Conservation (phyloP, 2,888 invertebrate species). For the Tenthredo scrophulariae region DNA sequence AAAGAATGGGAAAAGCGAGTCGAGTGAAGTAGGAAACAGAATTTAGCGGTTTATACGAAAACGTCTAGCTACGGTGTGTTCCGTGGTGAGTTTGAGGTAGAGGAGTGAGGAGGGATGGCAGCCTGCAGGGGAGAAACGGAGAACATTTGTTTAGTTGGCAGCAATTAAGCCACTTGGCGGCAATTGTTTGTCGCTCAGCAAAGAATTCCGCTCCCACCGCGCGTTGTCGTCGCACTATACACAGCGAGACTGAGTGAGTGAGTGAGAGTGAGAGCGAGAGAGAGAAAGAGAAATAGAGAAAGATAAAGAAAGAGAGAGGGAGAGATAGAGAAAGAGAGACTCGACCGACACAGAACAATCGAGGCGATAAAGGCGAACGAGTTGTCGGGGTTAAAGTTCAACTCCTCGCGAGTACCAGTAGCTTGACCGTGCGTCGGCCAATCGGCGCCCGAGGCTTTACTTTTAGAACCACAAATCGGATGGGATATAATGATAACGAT, state of each 20-base stretch:
- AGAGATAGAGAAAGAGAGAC: conserved; percentile 51
- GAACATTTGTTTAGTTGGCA: conserved; percentile 78
- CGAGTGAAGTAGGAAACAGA: conserved; percentile 17
- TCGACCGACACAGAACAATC: conserved; percentile 71
- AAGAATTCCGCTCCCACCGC: conserved; percentile 77
- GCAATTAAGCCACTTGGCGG: conserved; percentile 79
- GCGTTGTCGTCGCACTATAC: conserved; percentile 14
- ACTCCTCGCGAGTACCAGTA: conserved; percentile 72
- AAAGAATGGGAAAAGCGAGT: conserved; percentile 22
- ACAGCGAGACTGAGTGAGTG: conserved; percentile 31
- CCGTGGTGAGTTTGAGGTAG: conserved; percentile 21
- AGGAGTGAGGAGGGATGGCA: conserved; percentile 55
- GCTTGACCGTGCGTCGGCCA: conserved; percentile 66
- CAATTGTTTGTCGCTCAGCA: conserved; percentile 79
- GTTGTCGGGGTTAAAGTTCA: conserved; percentile 75
- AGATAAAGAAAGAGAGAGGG: conserved; percentile 52
- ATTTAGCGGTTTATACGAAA: background rate
- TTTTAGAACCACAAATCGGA: background rate
- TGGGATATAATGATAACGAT: background rate
- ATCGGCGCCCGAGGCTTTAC: conserved; percentile 62
- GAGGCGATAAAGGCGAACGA: conserved; percentile 76
- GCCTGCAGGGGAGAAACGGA: conserved; percentile 63
- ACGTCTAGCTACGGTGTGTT: conserved; percentile 25
- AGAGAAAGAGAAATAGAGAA: conserved; percentile 17
- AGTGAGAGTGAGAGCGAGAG: conserved; percentile 47